These are phyloP conservation scores for Apis florea DNA, from an alignment of 1,140 invertebrate genomes.

Conservation along the genomic window DNA sequence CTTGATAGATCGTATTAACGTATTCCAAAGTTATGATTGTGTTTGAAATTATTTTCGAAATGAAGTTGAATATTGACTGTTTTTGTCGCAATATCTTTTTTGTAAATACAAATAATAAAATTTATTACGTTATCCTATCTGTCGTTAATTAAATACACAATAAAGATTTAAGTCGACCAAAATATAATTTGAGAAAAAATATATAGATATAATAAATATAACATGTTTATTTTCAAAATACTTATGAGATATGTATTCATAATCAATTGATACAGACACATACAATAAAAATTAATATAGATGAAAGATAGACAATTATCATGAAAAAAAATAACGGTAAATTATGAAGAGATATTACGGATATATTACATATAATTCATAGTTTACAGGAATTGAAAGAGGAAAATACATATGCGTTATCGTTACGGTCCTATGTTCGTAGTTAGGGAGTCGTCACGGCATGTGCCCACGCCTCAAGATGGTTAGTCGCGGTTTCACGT, in stretches of 20 bases:
- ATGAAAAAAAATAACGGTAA: background rate
- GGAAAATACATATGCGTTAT: conserved; percentile 55
- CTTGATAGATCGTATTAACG: no score
- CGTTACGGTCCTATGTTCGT: conserved; percentile 62
- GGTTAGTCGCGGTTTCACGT: conserved; percentile 4
- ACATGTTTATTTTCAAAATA: no score
- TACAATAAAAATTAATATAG: no score
- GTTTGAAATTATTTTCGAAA: no score
- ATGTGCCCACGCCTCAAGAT: conserved; percentile 66
- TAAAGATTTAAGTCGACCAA: background rate
- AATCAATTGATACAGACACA: no score
- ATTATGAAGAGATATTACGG: background rate
- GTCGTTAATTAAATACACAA: background rate
- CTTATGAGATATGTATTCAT: no score
- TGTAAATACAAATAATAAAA: no score
- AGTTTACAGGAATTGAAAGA: conserved; percentile 52
- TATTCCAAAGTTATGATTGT: no score
- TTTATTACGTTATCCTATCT: no score
- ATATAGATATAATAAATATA: background rate
- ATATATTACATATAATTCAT: background rate
- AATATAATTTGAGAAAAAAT: background rate
- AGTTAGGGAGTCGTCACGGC: conserved; percentile 68
- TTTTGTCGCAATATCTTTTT: no score
- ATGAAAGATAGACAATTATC: background rate
- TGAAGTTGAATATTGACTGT: no score